A percentile compares a stretch with the other conserved stretches of the same genome.
Conservation (phyloP, 1,140 invertebrate genomes). For the Drosophila azteca region DNA sequence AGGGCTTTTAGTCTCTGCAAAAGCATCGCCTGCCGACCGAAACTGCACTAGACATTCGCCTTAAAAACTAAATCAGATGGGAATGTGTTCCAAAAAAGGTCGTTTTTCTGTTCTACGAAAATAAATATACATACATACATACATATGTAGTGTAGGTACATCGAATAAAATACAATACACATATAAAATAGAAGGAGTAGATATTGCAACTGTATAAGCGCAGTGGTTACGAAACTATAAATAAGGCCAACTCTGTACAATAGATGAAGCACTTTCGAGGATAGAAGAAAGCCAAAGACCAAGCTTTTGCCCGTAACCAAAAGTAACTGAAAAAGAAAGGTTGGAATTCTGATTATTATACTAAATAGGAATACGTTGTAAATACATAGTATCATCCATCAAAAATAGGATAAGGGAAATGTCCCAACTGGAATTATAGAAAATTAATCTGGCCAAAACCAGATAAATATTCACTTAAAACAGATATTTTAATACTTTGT, state of each 20-base stretch:
- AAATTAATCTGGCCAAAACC: no score
- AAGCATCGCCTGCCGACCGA: conserved; percentile 35
- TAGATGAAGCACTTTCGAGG: conserved; percentile 52
- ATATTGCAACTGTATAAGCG: conserved; percentile 71
- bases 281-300: conserved; percentile 44
- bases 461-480: no score
- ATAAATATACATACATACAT: conserved; percentile 62
- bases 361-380: no score
- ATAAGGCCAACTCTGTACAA: conserved; percentile 71
- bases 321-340: conserved; percentile 21
- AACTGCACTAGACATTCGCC: conserved; percentile 43
- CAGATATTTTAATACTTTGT: no score
- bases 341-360: background rate
- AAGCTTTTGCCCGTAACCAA: conserved; percentile 53
- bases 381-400: no score
- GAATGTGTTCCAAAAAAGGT: conserved; percentile 55
- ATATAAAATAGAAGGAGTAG: conserved; percentile 42
- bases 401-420: no score
- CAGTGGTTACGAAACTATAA: conserved; percentile 27
- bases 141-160: background rate
- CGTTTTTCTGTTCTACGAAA: conserved; percentile 11
- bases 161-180: conserved; percentile 19
- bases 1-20: conserved; percentile 32
- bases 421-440: no score
- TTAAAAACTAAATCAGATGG: conserved; percentile 64